These are phyloP conservation scores for Nothocercus julius DNA, from an alignment of 2,113 vertebrate species.

Conservation along the genomic window DNA sequence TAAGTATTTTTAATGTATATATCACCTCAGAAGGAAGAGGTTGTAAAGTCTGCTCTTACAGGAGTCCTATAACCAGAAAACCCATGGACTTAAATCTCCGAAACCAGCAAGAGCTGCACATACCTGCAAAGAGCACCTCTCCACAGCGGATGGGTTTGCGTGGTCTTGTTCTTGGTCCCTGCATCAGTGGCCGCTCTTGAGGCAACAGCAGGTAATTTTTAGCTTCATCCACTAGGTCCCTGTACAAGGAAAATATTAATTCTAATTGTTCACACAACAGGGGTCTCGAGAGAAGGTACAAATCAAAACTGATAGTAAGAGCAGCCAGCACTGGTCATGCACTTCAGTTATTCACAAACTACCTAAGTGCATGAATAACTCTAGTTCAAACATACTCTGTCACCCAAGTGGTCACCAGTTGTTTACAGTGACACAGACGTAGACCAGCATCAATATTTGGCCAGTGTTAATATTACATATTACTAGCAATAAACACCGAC, in stretches of 20 bases:
- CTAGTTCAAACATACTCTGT: accelerated
- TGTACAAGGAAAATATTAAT: slow-evolving; percentile 61
- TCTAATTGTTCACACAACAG: not conserved
- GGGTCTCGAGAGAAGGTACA: not conserved
- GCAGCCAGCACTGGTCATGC: not conserved
- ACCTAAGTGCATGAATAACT: not conserved
- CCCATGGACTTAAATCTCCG: not conserved
- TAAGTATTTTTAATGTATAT: not conserved
- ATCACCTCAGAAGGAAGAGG: not conserved
- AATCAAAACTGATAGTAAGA: not conserved
- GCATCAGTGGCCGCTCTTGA: slow-evolving; percentile 97
- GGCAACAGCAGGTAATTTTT: slow-evolving; percentile 98
- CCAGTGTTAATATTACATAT: not conserved
- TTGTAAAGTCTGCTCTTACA: not conserved
- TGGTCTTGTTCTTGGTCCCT: slow-evolving; percentile 93
- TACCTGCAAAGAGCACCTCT: slow-evolving; percentile 98
- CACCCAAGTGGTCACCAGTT: not conserved
- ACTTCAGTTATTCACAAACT: not conserved
- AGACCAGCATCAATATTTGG: not conserved
- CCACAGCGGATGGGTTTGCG: slow-evolving; percentile 97
- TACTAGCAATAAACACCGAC: not conserved
- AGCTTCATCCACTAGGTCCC: slow-evolving; percentile 97
- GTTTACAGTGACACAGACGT: not conserved
- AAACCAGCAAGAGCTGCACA: not conserved
- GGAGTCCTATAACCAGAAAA: not conserved